phyloP scores from a whole-genome alignment of 1,140 invertebrate genomes.

The Solen grandis region DNA sequence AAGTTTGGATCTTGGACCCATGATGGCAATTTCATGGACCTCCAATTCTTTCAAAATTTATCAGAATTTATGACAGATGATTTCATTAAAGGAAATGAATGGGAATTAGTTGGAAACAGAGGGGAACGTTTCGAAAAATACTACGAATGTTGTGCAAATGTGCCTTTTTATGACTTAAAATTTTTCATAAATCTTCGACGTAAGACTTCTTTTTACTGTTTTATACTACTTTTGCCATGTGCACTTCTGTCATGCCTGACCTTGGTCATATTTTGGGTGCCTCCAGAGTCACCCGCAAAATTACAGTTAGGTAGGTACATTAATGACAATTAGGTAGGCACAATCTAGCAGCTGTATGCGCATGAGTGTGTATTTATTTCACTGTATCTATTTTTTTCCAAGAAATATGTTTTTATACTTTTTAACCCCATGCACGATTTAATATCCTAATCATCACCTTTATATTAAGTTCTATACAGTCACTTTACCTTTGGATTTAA shows the following conservation, averaged over 20 bases:
- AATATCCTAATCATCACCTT: too few species aligned
- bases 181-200: conserved; percentile 73
- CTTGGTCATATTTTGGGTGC: conserved; percentile 80
- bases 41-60: conserved; percentile 41
- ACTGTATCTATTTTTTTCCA: not conserved
- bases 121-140: conserved; percentile 67
- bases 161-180: conserved; percentile 77
- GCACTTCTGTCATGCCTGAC: conserved; percentile 77
- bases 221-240: conserved; percentile 78
- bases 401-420: not conserved
- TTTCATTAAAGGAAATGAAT: conserved; percentile 79
- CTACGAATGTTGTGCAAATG: conserved; percentile 77
- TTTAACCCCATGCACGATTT: too few species aligned
- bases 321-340: too few species aligned
- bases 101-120: conserved; percentile 71
- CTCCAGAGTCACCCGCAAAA: conserved; percentile 80
- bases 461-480: too few species aligned
- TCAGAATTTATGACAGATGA: conserved; percentile 61
- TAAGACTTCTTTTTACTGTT: conserved; percentile 79
- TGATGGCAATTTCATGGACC: conserved; percentile 91
- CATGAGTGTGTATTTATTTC: not conserved
- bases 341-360: not conserved
- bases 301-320: conserved; percentile 76
- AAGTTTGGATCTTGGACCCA: conserved; percentile 99
- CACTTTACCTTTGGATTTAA: too few species aligned